Conservation (phyloP, 2,888 invertebrate genomes). For the Acleris cristana region DNA sequence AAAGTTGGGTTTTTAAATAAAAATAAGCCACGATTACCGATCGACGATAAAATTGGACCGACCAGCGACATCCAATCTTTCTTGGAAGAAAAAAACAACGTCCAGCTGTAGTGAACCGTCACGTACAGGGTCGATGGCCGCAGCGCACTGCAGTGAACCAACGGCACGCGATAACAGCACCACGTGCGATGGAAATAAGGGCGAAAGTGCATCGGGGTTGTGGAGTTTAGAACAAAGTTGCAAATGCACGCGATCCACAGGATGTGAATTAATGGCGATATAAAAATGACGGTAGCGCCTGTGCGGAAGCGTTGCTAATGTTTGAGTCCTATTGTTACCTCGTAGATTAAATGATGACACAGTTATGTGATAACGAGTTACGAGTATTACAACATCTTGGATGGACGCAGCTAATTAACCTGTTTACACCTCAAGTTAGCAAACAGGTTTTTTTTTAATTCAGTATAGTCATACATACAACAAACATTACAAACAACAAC, state of each 20-base stretch:
- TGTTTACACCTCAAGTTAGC: too few species aligned
- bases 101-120: slow-evolving; percentile 21
- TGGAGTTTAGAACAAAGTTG: slow-evolving; percentile 10
- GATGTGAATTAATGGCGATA: slow-evolving; percentile 17
- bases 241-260: slow-evolving; percentile 26
- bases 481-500: too few species aligned
- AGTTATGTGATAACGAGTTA: neutral
- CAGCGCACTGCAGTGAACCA: neutral
- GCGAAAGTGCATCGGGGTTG: neutral
- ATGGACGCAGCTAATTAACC: too few species aligned
- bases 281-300: slow-evolving; percentile 21
- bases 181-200: neutral
- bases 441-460: too few species aligned
- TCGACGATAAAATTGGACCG: slow-evolving; percentile 26
- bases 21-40: slow-evolving; percentile 16
- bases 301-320: slow-evolving; percentile 9
- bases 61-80: slow-evolving; percentile 17
- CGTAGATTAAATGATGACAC: neutral
- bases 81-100: slow-evolving; percentile 28
- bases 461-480: too few species aligned
- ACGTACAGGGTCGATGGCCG: slow-evolving; percentile 21
- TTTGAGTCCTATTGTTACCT: slow-evolving; percentile 9
- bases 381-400: neutral
- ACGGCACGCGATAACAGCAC: neutral
- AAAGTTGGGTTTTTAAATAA: slow-evolving; percentile 2